Percentiles rank a stretch among this genome's conserved stretches.
phyloP scores from a whole-genome alignment of 2,113 vertebrate species.

The Sapajus apella region DNA sequence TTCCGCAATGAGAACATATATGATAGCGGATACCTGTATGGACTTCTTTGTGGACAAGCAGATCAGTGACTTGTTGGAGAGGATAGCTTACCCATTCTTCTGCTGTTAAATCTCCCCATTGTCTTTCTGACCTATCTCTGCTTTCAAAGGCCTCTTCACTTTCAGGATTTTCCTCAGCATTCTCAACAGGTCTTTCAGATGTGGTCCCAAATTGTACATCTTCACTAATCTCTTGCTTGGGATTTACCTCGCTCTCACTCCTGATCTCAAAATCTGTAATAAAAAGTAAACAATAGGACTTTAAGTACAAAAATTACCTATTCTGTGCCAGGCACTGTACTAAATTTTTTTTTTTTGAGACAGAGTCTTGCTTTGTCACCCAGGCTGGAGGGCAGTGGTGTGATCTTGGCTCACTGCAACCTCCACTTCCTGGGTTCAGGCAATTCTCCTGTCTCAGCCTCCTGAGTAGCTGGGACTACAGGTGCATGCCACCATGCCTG shows the following conservation, averaged over 20 bases:
- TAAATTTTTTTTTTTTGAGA: neutral
- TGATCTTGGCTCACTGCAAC: no score
- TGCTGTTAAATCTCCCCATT: conserved; percentile 69
- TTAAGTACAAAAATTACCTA: neutral
- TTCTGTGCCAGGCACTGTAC: neutral
- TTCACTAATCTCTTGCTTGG: conserved; percentile 69
- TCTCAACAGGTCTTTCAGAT: conserved; percentile 57
- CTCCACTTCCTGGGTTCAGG: no score
- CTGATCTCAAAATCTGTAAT: conserved; percentile 79
- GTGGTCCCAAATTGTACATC: conserved; percentile 65
- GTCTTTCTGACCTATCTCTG: conserved; percentile 57
- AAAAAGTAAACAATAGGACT: neutral
- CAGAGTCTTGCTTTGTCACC: no score
- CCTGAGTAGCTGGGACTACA: no score
- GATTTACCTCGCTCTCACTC: conserved; percentile 65
- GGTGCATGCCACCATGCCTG: no score
- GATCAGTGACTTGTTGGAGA: conserved; percentile 74
- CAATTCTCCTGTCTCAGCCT: no score
- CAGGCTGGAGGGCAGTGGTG: no score
- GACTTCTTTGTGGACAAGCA: conserved; percentile 75
- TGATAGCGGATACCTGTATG: conserved; percentile 69
- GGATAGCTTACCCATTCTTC: conserved; percentile 79
- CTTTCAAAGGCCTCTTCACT: conserved; percentile 71
- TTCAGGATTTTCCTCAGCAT: conserved; percentile 56
- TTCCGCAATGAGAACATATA: conserved; percentile 78